Evolutionary conservation across 2,113 vertebrate species (phyloP).

Genomic region (Puffinus mauretanicus): DNA sequence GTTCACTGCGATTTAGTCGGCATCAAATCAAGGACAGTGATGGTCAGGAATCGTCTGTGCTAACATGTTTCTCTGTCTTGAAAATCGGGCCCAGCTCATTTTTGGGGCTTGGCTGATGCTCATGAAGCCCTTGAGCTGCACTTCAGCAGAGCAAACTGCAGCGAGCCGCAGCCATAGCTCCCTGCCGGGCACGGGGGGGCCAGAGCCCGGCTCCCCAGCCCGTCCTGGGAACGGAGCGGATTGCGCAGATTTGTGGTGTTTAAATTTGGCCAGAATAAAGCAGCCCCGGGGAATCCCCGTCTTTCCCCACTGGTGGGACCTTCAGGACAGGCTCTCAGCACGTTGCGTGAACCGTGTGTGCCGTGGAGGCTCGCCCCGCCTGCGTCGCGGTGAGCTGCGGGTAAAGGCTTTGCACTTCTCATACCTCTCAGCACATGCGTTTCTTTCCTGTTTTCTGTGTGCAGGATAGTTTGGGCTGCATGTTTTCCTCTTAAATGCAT

Average conservation of each 20-base stretch:
- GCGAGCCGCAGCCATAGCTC: not conserved
- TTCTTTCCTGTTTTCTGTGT: not conserved
- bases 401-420: rapidly evolving
- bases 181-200: rapidly evolving
- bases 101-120: not conserved
- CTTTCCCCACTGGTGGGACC: not conserved
- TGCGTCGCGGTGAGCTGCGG: rapidly evolving
- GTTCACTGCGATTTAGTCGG: not conserved
- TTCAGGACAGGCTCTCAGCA: not conserved
- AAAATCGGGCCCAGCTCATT: not conserved
- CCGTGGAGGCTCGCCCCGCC: not conserved
- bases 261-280: not conserved
- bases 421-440: rapidly evolving
- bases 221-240: not conserved
- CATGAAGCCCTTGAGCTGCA: not conserved
- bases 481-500: not conserved
- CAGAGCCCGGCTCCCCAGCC: not conserved
- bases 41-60: not conserved
- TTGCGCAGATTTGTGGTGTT: not conserved
- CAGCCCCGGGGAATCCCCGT: not conserved
- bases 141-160: not conserved
- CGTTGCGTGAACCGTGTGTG: rapidly evolving
- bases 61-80: not conserved
- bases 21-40: not conserved
- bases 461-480: not conserved